Base-by-base conservation (phyloP, 2,797 vertebrate species). In the Xiphorhynchus erythropygius region DNA sequence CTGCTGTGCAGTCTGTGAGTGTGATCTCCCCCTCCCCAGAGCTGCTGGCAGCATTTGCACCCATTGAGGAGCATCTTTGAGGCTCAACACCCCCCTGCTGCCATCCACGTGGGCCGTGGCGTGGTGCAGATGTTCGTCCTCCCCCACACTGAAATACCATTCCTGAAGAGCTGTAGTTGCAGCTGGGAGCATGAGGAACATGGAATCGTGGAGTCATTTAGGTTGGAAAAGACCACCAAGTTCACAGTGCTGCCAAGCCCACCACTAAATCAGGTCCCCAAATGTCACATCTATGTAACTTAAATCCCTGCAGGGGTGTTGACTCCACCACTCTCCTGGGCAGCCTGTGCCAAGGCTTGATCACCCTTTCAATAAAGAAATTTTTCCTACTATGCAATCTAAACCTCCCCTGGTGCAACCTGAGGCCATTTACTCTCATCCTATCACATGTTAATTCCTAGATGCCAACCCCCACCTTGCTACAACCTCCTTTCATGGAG, bases 11-110 rank as follows among this genome's bases (percentile, higher is more conserved):
- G 9, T 50, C 24, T 65, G 27, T n/a, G 50, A 6, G 16, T 5
- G 2, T 16, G 64, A 39, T 41, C 64, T 35, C 7, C 18, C 9
- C 7, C 4, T 63, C 25, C 55, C 41, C 42, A 52, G 69, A 63
- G 77, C 47, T 41, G 35, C 62, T 52, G 65, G 62, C 23, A 30
- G 50, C 0, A 0, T 14, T 37, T 37, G 57, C n/a, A 32, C 16
- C 65, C 71, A 22, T 1, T 0, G 4, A 28, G 62, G 16, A 84
- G 14, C 63, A 32, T 59, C 59, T 30, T 85, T 60, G 37, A 24
- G 59, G 49, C 63, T 42, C 1, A 2, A 10, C 41, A 42, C 18
- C 30, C 5, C 4, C 1, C 22, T 1, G 2, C 12, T 64, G 42
- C 50, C 50, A 56, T 42, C 33, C 47, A 7, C 52, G 12, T 37